Conservation (phyloP, 2,888 invertebrate genomes). For the Orgyia antiqua region DNA sequence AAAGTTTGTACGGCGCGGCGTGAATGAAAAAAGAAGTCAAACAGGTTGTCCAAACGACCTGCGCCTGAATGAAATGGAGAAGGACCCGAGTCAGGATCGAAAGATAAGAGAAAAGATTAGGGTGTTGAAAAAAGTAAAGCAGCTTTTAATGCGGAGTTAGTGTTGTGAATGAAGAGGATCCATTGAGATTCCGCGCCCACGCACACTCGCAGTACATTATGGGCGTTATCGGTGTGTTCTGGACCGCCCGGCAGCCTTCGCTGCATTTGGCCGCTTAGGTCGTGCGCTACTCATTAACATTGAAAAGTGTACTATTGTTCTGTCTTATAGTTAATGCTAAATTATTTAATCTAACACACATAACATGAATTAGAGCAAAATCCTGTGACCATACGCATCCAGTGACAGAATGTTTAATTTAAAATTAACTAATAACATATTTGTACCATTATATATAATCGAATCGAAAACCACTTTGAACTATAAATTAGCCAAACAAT, state of each 20-base stretch:
- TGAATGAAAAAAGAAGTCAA: constrained; percentile 76
- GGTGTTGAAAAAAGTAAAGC: constrained; percentile 66
- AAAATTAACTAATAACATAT: too few species aligned
- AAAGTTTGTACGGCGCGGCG: constrained; percentile 72
- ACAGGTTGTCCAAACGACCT: constrained; percentile 67
- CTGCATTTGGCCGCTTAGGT: too few species aligned
- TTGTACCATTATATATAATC: too few species aligned
- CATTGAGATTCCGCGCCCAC: constrained; percentile 73
- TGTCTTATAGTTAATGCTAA: too few species aligned
- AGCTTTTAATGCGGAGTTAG: constrained; percentile 70
- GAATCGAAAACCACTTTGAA: neutral
- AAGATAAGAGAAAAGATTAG: constrained; percentile 75
- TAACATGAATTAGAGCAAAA: too few species aligned
- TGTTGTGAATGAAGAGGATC: constrained; percentile 75
- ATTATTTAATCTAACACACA: too few species aligned
- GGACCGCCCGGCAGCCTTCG: constrained; percentile 35
- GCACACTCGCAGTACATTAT: constrained; percentile 38
- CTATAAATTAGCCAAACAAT: constrained; percentile 33
- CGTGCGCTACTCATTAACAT: too few species aligned
- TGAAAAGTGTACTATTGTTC: too few species aligned
- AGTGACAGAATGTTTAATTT: too few species aligned
- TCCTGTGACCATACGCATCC: too few species aligned
- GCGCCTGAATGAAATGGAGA: constrained; percentile 74
- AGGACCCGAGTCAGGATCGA: constrained; percentile 68
- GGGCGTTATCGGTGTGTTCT: constrained; percentile 40